Evolutionary conservation across 2,113 vertebrate genomes (phyloP).

Genomic region (Herpailurus yagouaroundi): DNA sequence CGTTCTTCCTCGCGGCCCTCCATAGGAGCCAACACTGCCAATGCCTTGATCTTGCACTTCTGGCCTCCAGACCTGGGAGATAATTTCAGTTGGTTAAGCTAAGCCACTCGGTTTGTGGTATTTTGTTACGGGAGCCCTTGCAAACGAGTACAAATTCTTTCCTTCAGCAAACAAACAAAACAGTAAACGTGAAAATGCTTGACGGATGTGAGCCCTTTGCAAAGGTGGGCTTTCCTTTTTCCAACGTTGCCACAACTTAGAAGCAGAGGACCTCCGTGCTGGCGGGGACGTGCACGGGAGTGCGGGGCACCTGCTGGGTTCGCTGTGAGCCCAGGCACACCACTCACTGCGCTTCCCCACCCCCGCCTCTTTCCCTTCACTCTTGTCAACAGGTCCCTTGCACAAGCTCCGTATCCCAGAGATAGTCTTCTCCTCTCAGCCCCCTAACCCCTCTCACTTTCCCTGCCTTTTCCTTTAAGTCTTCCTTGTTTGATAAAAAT

Average conservation of each 20-base stretch:
- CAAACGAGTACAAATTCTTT: background rate
- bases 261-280: background rate
- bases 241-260: background rate
- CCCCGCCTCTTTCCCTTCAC: background rate
- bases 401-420: background rate
- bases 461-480: background rate
- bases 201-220: background rate
- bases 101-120: background rate
- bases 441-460: background rate
- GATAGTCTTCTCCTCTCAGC: background rate
- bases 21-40: background rate
- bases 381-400: background rate
- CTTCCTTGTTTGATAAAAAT: background rate
- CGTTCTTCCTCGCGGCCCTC: background rate
- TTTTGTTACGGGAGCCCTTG: background rate
- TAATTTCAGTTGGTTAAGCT: background rate
- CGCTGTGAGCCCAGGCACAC: too few species aligned
- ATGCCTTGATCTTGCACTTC: background rate
- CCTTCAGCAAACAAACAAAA: background rate
- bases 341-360: background rate
- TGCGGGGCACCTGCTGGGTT: background rate
- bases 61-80: background rate
- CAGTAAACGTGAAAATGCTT: background rate
- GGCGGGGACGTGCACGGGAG: rapidly evolving
- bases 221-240: background rate